phyloP scores from a whole-genome alignment of 2,797 vertebrate species.

The Nothura maculosa region DNA sequence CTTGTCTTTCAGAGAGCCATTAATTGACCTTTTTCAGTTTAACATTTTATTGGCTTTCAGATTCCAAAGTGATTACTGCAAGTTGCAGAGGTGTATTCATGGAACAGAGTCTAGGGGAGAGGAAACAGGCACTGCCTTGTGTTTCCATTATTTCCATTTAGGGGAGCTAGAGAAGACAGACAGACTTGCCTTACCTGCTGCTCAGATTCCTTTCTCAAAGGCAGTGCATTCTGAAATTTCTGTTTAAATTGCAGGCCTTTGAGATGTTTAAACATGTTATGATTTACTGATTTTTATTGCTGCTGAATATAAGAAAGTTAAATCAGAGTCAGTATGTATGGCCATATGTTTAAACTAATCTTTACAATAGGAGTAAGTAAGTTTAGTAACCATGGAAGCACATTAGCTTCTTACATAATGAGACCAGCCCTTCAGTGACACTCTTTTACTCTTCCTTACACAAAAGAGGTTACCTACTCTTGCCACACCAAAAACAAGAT shows the following conservation, averaged over 20 bases:
- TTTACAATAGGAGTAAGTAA: background rate
- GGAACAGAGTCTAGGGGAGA: background rate
- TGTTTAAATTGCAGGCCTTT: background rate
- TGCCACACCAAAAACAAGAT: background rate
- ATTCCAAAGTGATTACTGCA: background rate
- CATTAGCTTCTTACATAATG: background rate
- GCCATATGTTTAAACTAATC: background rate
- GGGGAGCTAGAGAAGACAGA: background rate
- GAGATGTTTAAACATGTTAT: background rate
- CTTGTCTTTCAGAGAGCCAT: slow-evolving; percentile 12
- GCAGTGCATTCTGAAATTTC: background rate
- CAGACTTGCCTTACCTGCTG: background rate
- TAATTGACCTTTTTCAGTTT: background rate
- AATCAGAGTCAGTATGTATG: background rate
- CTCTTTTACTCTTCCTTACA: background rate
- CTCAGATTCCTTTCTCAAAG: background rate
- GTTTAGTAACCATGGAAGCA: background rate
- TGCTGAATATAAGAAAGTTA: background rate
- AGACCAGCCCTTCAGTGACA: background rate
- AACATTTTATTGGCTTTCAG: slow-evolving; percentile 45
- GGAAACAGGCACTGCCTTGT: background rate
- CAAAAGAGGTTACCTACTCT: background rate
- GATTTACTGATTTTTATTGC: background rate
- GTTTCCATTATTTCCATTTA: background rate
- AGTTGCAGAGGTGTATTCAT: background rate